Base-by-base conservation (phyloP, 2,113 vertebrate genomes). In the Muntiacus muntjak region DNA sequence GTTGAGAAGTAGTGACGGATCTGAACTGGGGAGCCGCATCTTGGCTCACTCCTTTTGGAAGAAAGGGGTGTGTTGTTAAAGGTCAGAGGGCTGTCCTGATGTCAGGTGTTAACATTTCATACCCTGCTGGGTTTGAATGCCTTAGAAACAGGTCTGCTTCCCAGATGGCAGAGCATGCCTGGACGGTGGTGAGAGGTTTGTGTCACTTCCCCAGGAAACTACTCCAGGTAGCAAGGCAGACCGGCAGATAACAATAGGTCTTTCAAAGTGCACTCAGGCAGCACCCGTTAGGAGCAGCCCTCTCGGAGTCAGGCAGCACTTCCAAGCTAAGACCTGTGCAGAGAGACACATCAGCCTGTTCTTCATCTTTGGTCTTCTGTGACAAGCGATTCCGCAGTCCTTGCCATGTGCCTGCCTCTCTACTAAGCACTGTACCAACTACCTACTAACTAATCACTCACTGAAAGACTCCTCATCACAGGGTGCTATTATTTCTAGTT, bases 141-240 rank as follows among this genome's bases (percentile, higher is more conserved):
- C 58, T 91, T 67, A 78, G 93, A 94, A 97, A 97, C 60, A 28
- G 2, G 95, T 97, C 97, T 98, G 97, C 91, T 76, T 91, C 71
- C 97, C 98, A 98, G 96, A 98, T 97, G 95, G 97, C 52, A 26
- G 95, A 93, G 71, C 36, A 19, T 0, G 71, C 84, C 47, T 88
- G 28, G 54, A 17, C 3, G 40, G 85, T 25, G 47, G 81, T 6
- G 43, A 30, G 50, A 36, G 88, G 83, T 60, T 67, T 84, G 92
- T 83, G 58, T 64, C 64, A 78, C 88, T 62, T 92, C 74, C 76
- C 57, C 60, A 78, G 97, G 91, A 96, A 60, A 43, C 26, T 45
- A 74, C 90, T 87, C 83, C 60, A 60, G 88, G 62, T 74, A 85
- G 33, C 52, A 36, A 60, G 92, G 89, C 82, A 9, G 82, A 45